These are phyloP conservation scores for Lordiphosa fenestrarum DNA, from an alignment of 2,888 invertebrate species.

Conservation along the genomic window DNA sequence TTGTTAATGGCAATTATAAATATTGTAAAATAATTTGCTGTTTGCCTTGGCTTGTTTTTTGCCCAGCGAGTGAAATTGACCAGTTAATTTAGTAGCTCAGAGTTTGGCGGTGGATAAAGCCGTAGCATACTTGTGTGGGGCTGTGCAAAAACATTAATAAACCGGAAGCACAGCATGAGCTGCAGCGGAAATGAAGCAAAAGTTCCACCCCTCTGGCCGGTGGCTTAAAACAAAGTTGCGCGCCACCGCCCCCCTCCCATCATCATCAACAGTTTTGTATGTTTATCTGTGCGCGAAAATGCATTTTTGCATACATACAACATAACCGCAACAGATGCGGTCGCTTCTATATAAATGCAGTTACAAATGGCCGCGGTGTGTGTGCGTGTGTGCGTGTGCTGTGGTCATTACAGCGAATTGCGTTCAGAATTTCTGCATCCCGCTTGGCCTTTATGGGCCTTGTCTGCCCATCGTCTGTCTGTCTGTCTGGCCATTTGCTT, in stretches of 20 bases:
- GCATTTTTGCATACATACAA: constrained; percentile 74
- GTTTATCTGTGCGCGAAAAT: constrained; percentile 75
- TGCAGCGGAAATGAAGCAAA: constrained; percentile 62
- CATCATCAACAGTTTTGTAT: constrained; percentile 46
- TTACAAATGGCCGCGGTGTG: constrained; percentile 60
- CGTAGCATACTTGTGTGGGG: constrained; percentile 31
- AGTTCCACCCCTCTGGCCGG: constrained; percentile 13
- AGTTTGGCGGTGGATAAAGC: constrained; percentile 11
- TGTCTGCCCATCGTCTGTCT: constrained; percentile 12
- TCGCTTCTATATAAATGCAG: constrained; percentile 75
- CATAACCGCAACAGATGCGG: constrained; percentile 76
- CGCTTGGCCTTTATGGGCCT: constrained; percentile 14
- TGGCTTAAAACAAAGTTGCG: constrained; percentile 34
- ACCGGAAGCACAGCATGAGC: constrained; percentile 59
- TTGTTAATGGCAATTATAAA: constrained; percentile 41
- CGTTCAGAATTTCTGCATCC: constrained; percentile 58
- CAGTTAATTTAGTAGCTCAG: constrained; percentile 17
- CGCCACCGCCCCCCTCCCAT: background rate
- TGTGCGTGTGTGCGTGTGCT: constrained; percentile 25
- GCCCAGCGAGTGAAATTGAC: constrained; percentile 34
- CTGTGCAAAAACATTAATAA: constrained; percentile 59
- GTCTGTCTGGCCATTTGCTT: constrained; percentile 41
- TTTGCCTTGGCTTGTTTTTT: constrained; percentile 3
- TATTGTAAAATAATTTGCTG: constrained; percentile 17
- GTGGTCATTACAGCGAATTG: constrained; percentile 73